Base-by-base conservation (phyloP, 1,140 invertebrate species). In the Eumeta japonica region DNA sequence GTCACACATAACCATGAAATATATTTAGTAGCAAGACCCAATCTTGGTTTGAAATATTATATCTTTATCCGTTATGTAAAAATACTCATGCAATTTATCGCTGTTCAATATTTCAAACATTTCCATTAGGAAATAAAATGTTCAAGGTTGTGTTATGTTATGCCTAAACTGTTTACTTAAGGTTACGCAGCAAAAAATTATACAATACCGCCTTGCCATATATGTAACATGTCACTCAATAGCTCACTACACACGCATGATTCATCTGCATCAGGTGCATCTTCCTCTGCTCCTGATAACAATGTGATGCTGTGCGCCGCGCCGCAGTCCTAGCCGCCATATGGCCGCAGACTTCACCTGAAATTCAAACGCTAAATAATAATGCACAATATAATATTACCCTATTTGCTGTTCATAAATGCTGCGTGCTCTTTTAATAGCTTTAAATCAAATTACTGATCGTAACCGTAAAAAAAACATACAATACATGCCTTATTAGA, bases 401-500 rank as follows among this genome's bases (percentile, higher is more conserved):
- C 5, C 27, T 35, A 20, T 35, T 20, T 12, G 13, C n/a, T 32
- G 28, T n/a, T 32, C n/a, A 33, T 11, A 31, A 31, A 32, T 7
- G 15, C 16, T 14, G 11, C 3, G 35, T 36, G 5, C 16, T 42
- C 27, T 18, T 42, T 36, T 29, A 11, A 42, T 35, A 20, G 40
- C 15, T 2, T n/a, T 35, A 14, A 30, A 35, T 14, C 3, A 20
- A 15, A 13, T 41, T 15, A 10, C 5, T 16, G 39, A 33, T 16
- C 12, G 32, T 10, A 4, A 14, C 16, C 33, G 39, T 16, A n/a
- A 18, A 17, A 35, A 10, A 14, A 7, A 28, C 35, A 37, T 13
- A 37, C 12, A 27, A 29, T 43, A n/a, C 29, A 35, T n/a, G 35
- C 16, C 2, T 18, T 43, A 28, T 15, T 43, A 37, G 41, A 43